Conservation (phyloP, 1,140 invertebrate genomes). For the Anastatus disparis region DNA sequence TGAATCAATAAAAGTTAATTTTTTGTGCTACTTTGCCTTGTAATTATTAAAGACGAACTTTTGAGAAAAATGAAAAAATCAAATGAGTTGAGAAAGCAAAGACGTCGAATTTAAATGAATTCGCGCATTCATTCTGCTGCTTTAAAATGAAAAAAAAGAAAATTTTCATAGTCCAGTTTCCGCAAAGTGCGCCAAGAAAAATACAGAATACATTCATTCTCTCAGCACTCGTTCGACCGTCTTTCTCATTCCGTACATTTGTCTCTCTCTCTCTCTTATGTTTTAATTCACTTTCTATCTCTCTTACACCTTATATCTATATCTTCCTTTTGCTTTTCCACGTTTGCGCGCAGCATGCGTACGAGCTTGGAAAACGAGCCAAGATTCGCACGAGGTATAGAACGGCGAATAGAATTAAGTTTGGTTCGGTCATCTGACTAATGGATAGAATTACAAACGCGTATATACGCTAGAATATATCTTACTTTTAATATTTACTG, state of each 20-base stretch:
- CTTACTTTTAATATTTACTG: slow-evolving; percentile 32
- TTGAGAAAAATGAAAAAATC: not conserved
- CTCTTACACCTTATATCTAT: not conserved
- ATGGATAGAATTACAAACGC: slow-evolving; percentile 51
- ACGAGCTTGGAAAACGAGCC: not conserved
- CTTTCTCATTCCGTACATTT: not conserved
- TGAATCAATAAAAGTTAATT: not conserved
- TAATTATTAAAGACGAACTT: too few species aligned
- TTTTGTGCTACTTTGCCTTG: not conserved
- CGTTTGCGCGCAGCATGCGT: not conserved
- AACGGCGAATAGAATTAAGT: slow-evolving; percentile 52
- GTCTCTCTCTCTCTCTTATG: not conserved
- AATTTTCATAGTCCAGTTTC: slow-evolving; percentile 19
- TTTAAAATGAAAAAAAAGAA: not conserved
- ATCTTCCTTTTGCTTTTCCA: not conserved
- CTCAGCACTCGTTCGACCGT: not conserved
- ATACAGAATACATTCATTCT: slow-evolving; percentile 32
- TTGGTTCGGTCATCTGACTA: slow-evolving; percentile 39
- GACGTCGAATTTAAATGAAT: slow-evolving; percentile 13
- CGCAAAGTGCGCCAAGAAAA: slow-evolving; percentile 25
- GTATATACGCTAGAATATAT: slow-evolving; percentile 16
- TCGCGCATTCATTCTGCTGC: not conserved
- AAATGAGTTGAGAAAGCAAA: not conserved
- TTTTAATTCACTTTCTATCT: too few species aligned
- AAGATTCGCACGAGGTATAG: not conserved